A percentile compares a stretch with the other conserved stretches of the same genome.
phyloP scores from a whole-genome alignment of 2,888 invertebrate species.

The Sthenelais limicola region DNA sequence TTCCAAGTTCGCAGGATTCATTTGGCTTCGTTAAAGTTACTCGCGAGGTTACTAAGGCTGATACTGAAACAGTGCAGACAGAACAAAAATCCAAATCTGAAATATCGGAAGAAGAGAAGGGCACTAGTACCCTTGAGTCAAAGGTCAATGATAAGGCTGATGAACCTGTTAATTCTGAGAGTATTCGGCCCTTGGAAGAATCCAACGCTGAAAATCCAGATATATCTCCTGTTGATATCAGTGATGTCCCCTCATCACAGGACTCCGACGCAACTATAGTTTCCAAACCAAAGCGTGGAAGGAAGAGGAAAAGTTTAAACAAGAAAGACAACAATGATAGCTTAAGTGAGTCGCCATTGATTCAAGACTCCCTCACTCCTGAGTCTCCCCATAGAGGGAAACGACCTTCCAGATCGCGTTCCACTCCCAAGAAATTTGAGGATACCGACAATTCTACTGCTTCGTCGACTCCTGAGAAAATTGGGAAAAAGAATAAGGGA shows the following conservation, averaged over 20 bases:
- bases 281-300: background rate
- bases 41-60: background rate
- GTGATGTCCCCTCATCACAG: background rate
- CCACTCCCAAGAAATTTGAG: conserved; percentile 13
- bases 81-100: background rate
- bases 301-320: background rate
- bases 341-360: background rate
- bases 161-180: background rate
- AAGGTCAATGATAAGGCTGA: background rate
- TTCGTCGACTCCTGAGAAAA: conserved; percentile 20
- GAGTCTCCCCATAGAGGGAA: background rate
- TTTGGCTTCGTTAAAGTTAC: background rate
- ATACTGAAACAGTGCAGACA: background rate
- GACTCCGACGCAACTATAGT: conserved; percentile 40
- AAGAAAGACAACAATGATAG: background rate
- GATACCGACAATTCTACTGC: background rate
- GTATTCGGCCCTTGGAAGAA: background rate
- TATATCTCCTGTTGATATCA: conserved; percentile 32
- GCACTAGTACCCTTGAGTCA: too few relatives aligned
- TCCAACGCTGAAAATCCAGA: conserved; percentile 40
- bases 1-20: conserved; percentile 37
- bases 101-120: background rate
- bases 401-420: background rate
- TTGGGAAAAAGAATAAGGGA: background rate
- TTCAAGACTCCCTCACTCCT: background rate